phyloP scores from a whole-genome alignment of 2,888 invertebrate genomes.

The Bimastos eiseni region DNA sequence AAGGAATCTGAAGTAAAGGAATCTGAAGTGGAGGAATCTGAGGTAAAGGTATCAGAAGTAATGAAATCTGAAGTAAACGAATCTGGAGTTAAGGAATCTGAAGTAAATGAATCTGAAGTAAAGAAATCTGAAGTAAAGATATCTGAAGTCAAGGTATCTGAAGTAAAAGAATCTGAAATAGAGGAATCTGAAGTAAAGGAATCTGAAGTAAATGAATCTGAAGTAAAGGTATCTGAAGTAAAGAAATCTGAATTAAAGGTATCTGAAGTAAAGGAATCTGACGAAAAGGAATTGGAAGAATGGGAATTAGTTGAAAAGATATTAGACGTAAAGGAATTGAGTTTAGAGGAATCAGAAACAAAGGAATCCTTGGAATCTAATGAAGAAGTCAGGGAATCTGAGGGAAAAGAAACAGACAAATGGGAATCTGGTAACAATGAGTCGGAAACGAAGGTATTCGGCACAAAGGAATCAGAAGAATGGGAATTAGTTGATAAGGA shows the following conservation, averaged over 20 bases:
- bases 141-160: too few species aligned
- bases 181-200: too few species aligned
- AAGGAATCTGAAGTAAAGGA: too few species aligned
- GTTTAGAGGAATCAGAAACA: neutral
- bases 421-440: neutral
- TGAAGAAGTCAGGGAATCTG: neutral
- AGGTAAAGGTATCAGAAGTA: too few species aligned
- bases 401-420: neutral
- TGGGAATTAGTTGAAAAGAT: neutral
- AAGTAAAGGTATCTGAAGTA: neutral
- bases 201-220: too few species aligned
- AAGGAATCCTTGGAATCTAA: neutral
- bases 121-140: too few species aligned
- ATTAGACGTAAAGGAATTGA: neutral
- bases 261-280: neutral
- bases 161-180: too few species aligned
- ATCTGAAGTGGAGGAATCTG: too few species aligned
- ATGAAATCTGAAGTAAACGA: too few species aligned
- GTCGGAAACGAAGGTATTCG: neutral
- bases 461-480: neutral
- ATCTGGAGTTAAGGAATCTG: too few species aligned
- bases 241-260: neutral
- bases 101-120: too few species aligned
- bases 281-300: neutral
- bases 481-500: slow-evolving; percentile 2